Base-by-base conservation (phyloP, 2,113 vertebrate species). In the Aepyceros melampus region DNA sequence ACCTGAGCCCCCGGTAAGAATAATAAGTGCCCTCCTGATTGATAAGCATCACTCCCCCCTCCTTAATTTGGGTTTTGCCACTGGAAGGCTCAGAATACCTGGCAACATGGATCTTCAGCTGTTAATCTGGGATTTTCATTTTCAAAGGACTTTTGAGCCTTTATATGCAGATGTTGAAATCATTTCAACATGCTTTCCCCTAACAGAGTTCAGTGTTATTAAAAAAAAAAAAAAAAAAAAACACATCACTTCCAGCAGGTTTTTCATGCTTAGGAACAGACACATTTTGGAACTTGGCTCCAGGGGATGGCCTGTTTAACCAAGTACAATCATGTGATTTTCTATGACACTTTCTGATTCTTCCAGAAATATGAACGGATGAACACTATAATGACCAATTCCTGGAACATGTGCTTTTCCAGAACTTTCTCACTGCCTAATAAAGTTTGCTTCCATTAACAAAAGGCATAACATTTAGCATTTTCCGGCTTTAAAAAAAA, bases 281-380 rank as follows among this genome's bases (percentile, higher is more conserved):
- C 45, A 47, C 19, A 12, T 43, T 91, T 51, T 7, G 60, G 56
- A 76, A 64, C 31, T 74, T 83, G 92, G 90, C 94, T 94, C 93
- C 87, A 21, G 4, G 55, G 10, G 8, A 84, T 1, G 5, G 79
- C 71, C 96, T 83, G 92, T 91, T 86, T 82, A 85, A 62, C 95
- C 58, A 86, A 97, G 60, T 13, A 53, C 33, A 40, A n/a, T 40
- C 97, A 97, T 71, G 94, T 96, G 94, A 97, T 87, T 64, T 94
- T 91, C 78, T 89, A 86, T 83, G 97, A 96, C 0, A 8, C 82
- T 31, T 31, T 58, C 92, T 76, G 87, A n/a, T 94, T 55, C 87
- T 98, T 98, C 97, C 97, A 97, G 97, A 98, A 98, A 93, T 92
- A 96, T 36, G 84, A 97, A 94, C 91, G 49, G 64, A 97, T 49